Base-by-base conservation (phyloP, 2,888 invertebrate species). In the Phytoseiulus persimilis region DNA sequence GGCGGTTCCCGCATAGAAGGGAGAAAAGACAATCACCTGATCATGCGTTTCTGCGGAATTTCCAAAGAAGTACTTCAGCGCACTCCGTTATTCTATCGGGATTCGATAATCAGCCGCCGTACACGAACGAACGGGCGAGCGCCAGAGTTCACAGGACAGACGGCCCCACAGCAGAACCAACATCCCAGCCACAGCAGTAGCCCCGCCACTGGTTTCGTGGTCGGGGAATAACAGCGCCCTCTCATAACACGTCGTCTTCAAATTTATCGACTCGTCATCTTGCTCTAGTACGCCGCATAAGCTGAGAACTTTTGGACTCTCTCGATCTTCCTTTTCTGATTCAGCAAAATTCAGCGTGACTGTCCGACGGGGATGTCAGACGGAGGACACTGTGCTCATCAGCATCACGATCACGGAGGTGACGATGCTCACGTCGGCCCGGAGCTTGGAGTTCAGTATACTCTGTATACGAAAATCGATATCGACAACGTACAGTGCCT, bases 381-480 rank as follows among this genome's bases (percentile, higher is more conserved):
- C 87, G 87, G 39, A 32, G 87, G 87, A 31, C 87, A 87, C 33
- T 87, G 87, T 45, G 32, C 87, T 87, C 87, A 87, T n/a, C 87
- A 87, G 87, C 87, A 87, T 31, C 39, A 33, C 32, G 87, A 87
- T 45, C 87, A 87, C 87, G 87, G 87, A 32, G 87, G 87, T 9
- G 87, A 87, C 45, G 87, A 87, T 87, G 87, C 87, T n/a, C 87
- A 87, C 45, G n/a, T 33, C n/a, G 87, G 87, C n/a, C 87, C 87
- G 6, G 95, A 96, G 93, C 93, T 95, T 92, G 96, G 96, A 2
- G 92, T 96, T 89, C 95, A 95, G 91, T 97, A 96, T 92, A 97
- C 96, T 94, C 94, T 98, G 90, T 97, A 95, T 92, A 94, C 95
- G 91, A 98, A 97, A 94, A 98, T 98, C 92, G 96, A 98, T 93